Evolutionary conservation across 2,113 vertebrate genomes (phyloP), one percentile per base, ranked within the genome.

Genomic region (Coptodon bakossiorum): DNA sequence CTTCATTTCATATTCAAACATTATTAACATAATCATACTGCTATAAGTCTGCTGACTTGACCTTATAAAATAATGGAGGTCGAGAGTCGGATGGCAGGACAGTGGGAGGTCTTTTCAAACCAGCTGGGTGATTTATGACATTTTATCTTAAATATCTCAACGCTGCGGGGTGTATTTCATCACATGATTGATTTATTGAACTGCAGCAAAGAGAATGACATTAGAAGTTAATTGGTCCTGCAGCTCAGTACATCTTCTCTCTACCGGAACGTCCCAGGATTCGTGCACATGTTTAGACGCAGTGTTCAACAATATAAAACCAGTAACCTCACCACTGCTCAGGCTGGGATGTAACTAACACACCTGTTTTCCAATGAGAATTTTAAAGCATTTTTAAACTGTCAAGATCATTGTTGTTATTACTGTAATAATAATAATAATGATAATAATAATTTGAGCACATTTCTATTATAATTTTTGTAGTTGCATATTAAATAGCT

Each of bases 111-210:
- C 24, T 61, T 73, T 66, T 80, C 12, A 52, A 17, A 82, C 29
- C 22, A 31, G 43, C 54, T 48, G n/a, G 13, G 6, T 78, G 68
- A 84, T 73, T 27, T 89, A 45, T 53, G 71, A 54, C 40, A 34
- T 78, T 86, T 85, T 78, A 22, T 90, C 45, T 85, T 7, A 45
- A 86, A 73, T 85, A 87, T 85, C 71, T 88, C 48, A 6, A 13
- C 7, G 22, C 87, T 38, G 88, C 76, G 5, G 85, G 90, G 14
- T 38, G 81, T 50, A 84, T 87, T 92, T 91, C 89, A 86, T 40
- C 73, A n/a, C 19, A 1, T 53, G 82, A 85, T 83, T 91, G 89
- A 92, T 91, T 93, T 89, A 92, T 93, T 90, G 90, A 90, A 36
- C 83, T 68, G 87, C 86, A 66, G 90, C 82, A 34, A 17, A 66